Base-by-base conservation (phyloP, 2,113 vertebrate genomes). In the Bufo bufo region DNA sequence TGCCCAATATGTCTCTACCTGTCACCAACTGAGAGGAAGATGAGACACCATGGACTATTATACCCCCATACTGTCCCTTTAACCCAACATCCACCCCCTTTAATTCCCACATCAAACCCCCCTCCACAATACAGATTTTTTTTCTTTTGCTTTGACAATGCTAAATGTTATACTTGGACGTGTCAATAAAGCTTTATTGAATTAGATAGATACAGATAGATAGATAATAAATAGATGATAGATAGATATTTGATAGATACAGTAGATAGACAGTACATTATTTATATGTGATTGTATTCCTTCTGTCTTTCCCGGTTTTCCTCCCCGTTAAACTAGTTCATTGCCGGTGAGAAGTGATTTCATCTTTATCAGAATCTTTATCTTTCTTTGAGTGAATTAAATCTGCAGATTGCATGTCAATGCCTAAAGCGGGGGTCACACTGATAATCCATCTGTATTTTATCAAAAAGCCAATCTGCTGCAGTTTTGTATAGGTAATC, bases 291-390 rank as follows among this genome's bases (percentile, higher is more conserved):
- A 17, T 47, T 58, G 3, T 9, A 45, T 20, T 47, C 16, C 52
- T 43, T 56, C 54, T 33, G 52, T n/a, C 71, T 45, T 45, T 50
- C 49, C 6, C 56, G 17, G 50, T 45, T 3, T 47, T 90, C 85
- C 69, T 93, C 94, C 92, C 90, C 90, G 87, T 91, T 91, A 90
- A 92, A 91, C 84, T 85, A 71, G 79, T 85, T 89, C 49, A 11
- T 0, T 69, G 87, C 87, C 88, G 84, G 90, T 91, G 87, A 87
- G 88, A 77, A 12, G 2, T 80, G 74, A 89, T 89, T 90, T 89
- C 82, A 82, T 58, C 52, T 47, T 90, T 54, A 89, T 50, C 52
- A 20, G 23, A 77, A 20, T 88, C 77, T 65, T 17, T 72, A 87
- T 89, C 74, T 89, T 72, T 78, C 14, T 82, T 71, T 49, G 90